phyloP scores from a whole-genome alignment of 2,797 vertebrate genomes.

The Lacerta bilineata region DNA sequence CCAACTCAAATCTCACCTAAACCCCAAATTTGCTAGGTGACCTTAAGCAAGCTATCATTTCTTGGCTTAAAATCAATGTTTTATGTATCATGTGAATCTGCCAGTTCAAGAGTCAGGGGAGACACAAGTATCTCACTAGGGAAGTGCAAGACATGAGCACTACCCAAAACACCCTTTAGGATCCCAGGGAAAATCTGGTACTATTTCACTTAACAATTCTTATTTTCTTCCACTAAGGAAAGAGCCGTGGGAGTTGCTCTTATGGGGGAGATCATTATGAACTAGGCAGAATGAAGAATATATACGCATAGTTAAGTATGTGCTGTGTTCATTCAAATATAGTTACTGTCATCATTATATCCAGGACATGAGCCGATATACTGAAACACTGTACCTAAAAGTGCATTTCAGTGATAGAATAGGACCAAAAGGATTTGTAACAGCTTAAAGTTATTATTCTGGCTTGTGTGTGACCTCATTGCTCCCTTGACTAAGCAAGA shows the following conservation, averaged over 20 bases:
- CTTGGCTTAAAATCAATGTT: not conserved
- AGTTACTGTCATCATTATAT: not conserved
- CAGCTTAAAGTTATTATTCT: slow-evolving; percentile 20
- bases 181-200: not conserved
- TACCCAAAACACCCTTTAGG: not conserved
- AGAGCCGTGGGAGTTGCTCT: not conserved
- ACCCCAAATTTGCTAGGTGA: not conserved
- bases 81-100: not conserved
- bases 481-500: slow-evolving; percentile 39
- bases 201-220: not conserved
- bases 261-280: not conserved
- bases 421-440: slow-evolving; percentile 19
- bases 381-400: slow-evolving; percentile 14
- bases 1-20: not conserved
- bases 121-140: not conserved
- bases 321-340: slow-evolving; percentile 13
- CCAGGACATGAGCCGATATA: not conserved
- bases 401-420: slow-evolving; percentile 20
- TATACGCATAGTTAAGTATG: not conserved
- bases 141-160: not conserved
- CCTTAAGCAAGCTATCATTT: not conserved
- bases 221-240: slow-evolving; percentile 26
- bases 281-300: slow-evolving; percentile 23
- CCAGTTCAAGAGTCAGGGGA: not conserved
- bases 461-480: slow-evolving; percentile 24